phyloP scores from a whole-genome alignment of 2,888 invertebrate genomes.

The Drosophila parthenogenetica region DNA sequence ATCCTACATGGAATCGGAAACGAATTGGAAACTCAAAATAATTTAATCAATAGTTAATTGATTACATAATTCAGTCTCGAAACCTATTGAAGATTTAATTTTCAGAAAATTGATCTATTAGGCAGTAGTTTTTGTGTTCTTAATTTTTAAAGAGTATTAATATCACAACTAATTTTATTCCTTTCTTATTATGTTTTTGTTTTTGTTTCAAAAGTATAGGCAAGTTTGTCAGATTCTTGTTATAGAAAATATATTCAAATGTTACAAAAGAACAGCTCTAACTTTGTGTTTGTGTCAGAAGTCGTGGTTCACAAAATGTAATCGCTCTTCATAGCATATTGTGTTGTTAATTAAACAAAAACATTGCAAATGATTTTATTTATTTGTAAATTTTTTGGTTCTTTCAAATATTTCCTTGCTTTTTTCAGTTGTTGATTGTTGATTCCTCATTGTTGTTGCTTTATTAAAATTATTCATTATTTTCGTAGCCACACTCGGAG shows the following conservation, averaged over 20 bases:
- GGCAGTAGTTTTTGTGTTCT: no score
- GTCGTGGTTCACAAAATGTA: conserved; percentile 2
- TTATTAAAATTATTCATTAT: conserved; percentile 52
- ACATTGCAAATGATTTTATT: conserved; percentile 48
- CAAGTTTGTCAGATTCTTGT: no score
- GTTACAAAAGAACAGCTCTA: not conserved
- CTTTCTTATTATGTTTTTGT: no score
- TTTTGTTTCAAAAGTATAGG: no score
- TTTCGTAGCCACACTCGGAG: conserved; percentile 31
- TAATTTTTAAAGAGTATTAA: no score
- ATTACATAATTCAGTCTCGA: no score
- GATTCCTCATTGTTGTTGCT: conserved; percentile 12
- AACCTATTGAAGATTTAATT: no score
- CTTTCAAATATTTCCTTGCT: conserved; percentile 25
- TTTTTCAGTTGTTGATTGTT: conserved; percentile 27
- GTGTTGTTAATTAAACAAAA: conserved; percentile 66
- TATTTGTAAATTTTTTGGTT: conserved; percentile 6
- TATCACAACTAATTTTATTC: no score
- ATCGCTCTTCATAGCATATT: conserved; percentile 32
- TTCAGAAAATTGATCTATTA: no score
- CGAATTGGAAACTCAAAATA: no score
- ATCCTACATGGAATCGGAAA: conserved; percentile 8
- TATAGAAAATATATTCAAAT: not conserved
- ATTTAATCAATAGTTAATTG: no score
- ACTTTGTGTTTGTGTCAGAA: not conserved